Percentiles rank a stretch among this genome's conserved stretches.
phyloP scores from a whole-genome alignment of 1,140 invertebrate genomes.

The Drosophila ercepeae region DNA sequence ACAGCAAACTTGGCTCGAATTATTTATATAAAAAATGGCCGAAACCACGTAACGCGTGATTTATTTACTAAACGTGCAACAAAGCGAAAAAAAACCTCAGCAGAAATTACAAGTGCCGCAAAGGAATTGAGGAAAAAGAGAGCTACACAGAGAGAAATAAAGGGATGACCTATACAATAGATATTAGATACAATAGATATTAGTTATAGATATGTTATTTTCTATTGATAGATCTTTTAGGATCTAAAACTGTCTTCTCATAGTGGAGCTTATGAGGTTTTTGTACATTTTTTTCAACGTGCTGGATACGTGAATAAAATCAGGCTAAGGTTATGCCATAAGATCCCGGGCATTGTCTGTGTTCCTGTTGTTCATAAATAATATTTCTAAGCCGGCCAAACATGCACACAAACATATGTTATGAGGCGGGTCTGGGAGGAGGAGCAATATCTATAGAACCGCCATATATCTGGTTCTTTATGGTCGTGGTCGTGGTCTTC shows the following conservation, averaged over 20 bases:
- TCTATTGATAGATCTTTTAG: too few species aligned
- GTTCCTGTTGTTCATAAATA: conserved; percentile 76
- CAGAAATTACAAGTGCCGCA: conserved; percentile 70
- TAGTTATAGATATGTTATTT: too few species aligned
- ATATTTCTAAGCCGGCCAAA: conserved; percentile 71
- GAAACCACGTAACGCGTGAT: conserved; percentile 75
- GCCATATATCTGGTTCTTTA: conserved; percentile 19
- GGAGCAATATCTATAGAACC: conserved; percentile 23
- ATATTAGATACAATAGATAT: too few species aligned
- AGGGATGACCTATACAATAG: background rate
- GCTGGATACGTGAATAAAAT: background rate
- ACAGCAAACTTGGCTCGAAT: conserved; percentile 65
- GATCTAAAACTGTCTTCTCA: too few species aligned
- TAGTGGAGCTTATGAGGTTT: too few species aligned
- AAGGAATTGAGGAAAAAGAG: conserved; percentile 4
- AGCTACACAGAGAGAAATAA: conserved; percentile 7
- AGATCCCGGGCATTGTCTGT: conserved; percentile 63
- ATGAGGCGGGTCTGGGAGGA: conserved; percentile 20
- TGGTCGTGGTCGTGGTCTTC: conserved; percentile 19
- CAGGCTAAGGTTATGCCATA: conserved; percentile 5
- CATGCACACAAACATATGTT: conserved; percentile 72
- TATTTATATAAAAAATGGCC: conserved; percentile 79
- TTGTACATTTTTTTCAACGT: conserved; percentile 9
- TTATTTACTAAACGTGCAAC: conserved; percentile 82
- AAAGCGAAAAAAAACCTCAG: conserved; percentile 66